These are phyloP conservation scores for Etheostoma spectabile DNA, from an alignment of 2,113 vertebrate species.

Conservation along the genomic window DNA sequence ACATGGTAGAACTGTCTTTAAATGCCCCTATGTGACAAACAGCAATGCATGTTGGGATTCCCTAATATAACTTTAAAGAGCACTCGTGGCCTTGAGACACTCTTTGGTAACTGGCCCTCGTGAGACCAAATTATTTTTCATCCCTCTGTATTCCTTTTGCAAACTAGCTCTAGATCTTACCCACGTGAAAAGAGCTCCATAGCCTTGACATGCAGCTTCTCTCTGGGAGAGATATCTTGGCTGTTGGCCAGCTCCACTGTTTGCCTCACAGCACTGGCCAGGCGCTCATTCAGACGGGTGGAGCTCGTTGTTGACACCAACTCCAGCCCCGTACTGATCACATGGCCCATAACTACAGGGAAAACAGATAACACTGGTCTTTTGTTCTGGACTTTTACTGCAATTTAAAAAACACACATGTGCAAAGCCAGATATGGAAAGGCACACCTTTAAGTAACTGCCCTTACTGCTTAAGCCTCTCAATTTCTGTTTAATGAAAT, in stretches of 20 bases:
- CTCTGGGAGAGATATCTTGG: slow-evolving; percentile 87
- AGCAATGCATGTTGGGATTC: background rate
- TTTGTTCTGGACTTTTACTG: background rate
- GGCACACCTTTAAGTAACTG: background rate
- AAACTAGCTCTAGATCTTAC: slow-evolving; percentile 78
- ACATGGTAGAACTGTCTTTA: background rate
- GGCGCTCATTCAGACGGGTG: slow-evolving; percentile 80
- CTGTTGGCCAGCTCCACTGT: slow-evolving; percentile 83
- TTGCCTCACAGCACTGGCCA: slow-evolving; percentile 83
- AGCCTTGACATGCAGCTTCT: slow-evolving; percentile 89
- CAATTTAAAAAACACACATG: background rate
- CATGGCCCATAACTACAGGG: slow-evolving; percentile 92
- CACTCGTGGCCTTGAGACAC: background rate
- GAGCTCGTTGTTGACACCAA: slow-evolving; percentile 87
- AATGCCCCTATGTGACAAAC: background rate
- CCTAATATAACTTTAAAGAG: background rate
- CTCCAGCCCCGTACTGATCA: slow-evolving; percentile 88
- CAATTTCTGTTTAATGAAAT: background rate
- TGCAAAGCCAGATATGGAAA: background rate
- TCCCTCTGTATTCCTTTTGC: background rate
- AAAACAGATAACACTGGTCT: background rate
- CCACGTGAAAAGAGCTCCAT: slow-evolving; percentile 89
- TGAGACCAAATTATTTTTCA: background rate
- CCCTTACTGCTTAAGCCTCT: background rate
- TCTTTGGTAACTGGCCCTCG: background rate